These are phyloP conservation scores for Rhyacophila brunnea DNA, from an alignment of 1,140 invertebrate genomes.

Conservation along the genomic window DNA sequence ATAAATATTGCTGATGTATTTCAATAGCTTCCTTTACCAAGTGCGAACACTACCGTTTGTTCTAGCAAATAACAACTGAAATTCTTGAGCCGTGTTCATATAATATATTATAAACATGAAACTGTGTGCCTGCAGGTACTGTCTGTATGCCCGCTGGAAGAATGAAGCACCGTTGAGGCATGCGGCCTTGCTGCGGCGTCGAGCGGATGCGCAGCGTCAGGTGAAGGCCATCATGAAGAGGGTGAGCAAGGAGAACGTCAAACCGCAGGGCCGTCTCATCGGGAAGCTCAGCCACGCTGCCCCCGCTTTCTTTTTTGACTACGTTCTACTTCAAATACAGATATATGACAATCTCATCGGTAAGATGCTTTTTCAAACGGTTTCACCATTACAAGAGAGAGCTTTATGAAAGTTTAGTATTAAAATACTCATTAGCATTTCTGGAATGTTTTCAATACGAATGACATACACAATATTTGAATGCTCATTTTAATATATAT, in stretches of 20 bases:
- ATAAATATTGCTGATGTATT: too few relatives aligned
- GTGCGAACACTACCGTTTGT: too few relatives aligned
- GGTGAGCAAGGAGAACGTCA: slow-evolving; percentile 98
- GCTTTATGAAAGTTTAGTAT: too few relatives aligned
- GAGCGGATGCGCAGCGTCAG: slow-evolving; percentile 84
- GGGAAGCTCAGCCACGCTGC: slow-evolving; percentile 96
- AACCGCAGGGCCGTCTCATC: slow-evolving; percentile 90
- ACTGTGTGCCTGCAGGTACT: slow-evolving; percentile 68
- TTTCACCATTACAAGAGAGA: too few relatives aligned
- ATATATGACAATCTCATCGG: slow-evolving; percentile 94
- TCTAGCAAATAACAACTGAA: too few relatives aligned
- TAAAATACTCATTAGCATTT: neutral
- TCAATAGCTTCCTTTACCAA: too few relatives aligned
- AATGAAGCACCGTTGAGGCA: slow-evolving; percentile 81
- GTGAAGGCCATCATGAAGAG: slow-evolving; percentile 97
- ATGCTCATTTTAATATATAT: too few relatives aligned
- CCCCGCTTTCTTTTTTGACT: slow-evolving; percentile 94
- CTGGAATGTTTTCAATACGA: neutral
- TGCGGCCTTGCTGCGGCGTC: slow-evolving; percentile 76
- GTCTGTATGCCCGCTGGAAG: slow-evolving; percentile 93
- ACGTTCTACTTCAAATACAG: slow-evolving; percentile 91
- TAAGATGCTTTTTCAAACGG: too few relatives aligned
- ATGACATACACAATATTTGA: too few relatives aligned
- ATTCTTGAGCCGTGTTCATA: too few relatives aligned
- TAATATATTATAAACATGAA: too few relatives aligned